Base-by-base conservation (phyloP, 2,797 vertebrate species). In the Parambassis ranga region DNA sequence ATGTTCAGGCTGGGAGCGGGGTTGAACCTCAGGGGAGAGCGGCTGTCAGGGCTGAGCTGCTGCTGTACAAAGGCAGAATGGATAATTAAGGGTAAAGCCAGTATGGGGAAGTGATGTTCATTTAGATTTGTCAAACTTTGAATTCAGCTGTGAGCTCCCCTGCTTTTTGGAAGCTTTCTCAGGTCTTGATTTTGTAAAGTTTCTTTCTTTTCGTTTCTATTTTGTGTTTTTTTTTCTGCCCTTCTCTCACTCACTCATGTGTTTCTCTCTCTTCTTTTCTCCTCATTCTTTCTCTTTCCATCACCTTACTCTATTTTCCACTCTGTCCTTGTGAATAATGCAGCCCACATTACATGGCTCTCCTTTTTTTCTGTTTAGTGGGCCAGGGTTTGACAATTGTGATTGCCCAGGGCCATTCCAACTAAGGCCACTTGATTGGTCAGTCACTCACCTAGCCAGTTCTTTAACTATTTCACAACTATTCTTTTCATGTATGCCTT, bases 61-160 rank as follows among this genome's bases (percentile, higher is more conserved):
- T 38, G 71, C 78, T 46, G 79, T 69, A 90, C 90, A 89, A 91
- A 90, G 85, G 87, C 85, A 84, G 89, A 88, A 88, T 85, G 79
- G 88, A 87, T 92, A 88, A 92, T 91, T 92, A 92, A 91, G 87
- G 86, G 71, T 74, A 84, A 79, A 83, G 77, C 56, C 74, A 58
- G 76, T 55, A 73, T 31, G 43, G 75, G 70, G 57, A 82, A 85
- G 74, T 69, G 80, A 87, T 89, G 85, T 82, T 89, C 87, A 87
- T 86, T 88, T 84, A 75, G 86, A 85, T 82, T 83, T 74, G 19
- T 83, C 94, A 93, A 95, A 94, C 76, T 80, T 66, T 52, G 49
- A 84, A 83, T 84, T 87, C 84, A 44, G 50, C 76, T 70, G 53
- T 48, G 70, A 83, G 59, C 74, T 69, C 48, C 52, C 6, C 19